phyloP scores from a whole-genome alignment of 2,113 vertebrate genomes.

The Rhadina sibilatrix region DNA sequence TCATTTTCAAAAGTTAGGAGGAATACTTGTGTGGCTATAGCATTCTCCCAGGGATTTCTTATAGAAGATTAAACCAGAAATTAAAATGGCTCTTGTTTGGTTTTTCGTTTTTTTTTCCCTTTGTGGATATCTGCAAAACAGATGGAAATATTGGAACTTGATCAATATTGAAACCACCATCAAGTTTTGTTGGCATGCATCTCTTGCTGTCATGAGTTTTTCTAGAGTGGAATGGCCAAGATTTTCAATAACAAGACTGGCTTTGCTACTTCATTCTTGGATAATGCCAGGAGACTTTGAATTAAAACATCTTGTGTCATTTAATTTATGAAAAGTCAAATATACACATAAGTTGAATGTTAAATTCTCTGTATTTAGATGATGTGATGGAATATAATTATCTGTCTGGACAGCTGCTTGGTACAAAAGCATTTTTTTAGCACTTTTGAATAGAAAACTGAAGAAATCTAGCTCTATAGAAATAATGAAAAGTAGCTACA shows the following conservation, averaged over 20 bases:
- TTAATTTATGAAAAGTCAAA: neutral
- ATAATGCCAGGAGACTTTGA: neutral
- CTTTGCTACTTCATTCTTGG: neutral
- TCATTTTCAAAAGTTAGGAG: neutral
- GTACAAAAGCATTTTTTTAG: neutral
- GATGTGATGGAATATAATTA: neutral
- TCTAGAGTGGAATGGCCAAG: neutral
- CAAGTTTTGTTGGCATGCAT: neutral
- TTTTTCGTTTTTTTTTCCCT: neutral
- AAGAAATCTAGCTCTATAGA: neutral
- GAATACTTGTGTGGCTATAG: neutral
- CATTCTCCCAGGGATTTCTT: neutral
- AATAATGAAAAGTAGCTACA: neutral
- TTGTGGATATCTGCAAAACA: neutral
- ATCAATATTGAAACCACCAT: neutral
- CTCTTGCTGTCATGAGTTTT: neutral
- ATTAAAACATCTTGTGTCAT: neutral
- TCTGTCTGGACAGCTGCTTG: neutral
- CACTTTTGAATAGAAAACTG: neutral
- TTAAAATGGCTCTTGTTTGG: neutral
- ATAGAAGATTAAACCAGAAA: neutral
- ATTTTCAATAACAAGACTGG: neutral
- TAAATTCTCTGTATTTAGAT: neutral
- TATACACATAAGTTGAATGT: neutral
- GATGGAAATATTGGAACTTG: neutral